Evolutionary conservation across 1,140 invertebrate species (phyloP), one percentile per base, ranked within the genome.

Genomic region (Drosophila kepulauana): DNA sequence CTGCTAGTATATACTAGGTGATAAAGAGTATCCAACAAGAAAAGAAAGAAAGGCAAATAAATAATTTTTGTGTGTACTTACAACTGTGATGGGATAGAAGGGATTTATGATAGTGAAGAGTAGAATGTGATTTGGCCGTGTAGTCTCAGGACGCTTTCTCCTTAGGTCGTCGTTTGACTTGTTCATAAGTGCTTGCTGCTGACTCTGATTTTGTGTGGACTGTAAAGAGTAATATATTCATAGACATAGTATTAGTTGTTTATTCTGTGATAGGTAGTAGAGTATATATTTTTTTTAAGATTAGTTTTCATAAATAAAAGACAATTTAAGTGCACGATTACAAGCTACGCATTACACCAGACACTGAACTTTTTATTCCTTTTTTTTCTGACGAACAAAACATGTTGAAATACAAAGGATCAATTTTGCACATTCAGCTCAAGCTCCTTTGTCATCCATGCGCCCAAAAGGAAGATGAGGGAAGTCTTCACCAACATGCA

Each of bases 81-180:
- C 98, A 95, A 99, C 98, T 94, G 98, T 99, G 93, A 99, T 99
- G 61, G 98, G 98, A 94, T 99, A 99, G 88, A 98, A 97, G 71
- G 98, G 98, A 93, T 99, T 99, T 90, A 98, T 96, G 92, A 99
- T 97, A 86, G 98, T 99, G 94, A 99, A 98, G 66, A 99, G 95
- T 71, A 99, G 94, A 85, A 99, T 97, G 94, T 99, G 97, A 94
- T 99, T 99, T 81, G 96, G 96, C 91, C 96, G 93, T 78, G 94
- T 93, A 69, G 93, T 94, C 87, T 95, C 95, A 68, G 93, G 93
- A 91, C 95, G 93, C 92, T 95, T 95, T 91, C 95, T 94, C 79
- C 95, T 93, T 79, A 95, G 94, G 91, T 95, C 95, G 80, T 95
- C 94, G 76, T 92, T 92, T 81, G 91, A 91, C 85, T 91, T 91